These are phyloP conservation scores for Sepiola atlantica DNA, from an alignment of 2,888 invertebrate species.

Conservation along the genomic window DNA sequence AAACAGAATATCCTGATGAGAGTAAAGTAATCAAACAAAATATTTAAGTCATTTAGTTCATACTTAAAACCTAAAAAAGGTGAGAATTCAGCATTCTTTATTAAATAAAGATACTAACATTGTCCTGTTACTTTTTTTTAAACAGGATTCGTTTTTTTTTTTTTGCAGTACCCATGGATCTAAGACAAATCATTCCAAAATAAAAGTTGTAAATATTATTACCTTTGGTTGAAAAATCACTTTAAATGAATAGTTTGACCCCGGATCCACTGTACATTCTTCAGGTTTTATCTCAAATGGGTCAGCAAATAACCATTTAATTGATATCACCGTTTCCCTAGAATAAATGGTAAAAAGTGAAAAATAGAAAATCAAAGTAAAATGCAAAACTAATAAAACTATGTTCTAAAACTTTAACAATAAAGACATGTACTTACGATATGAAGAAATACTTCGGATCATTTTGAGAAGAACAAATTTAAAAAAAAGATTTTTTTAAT, in stretches of 20 bases:
- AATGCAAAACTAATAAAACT: not conserved
- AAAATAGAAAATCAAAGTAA: not conserved
- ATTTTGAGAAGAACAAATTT: not conserved
- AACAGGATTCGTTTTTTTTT: not conserved
- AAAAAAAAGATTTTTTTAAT: not conserved
- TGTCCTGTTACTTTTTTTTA: too few relatives aligned
- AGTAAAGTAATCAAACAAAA: too few relatives aligned
- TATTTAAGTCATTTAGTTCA: too few relatives aligned
- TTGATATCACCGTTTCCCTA: not conserved
- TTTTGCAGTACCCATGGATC: not conserved
- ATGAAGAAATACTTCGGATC: not conserved
- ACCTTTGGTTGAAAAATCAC: not conserved
- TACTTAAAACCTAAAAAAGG: too few relatives aligned
- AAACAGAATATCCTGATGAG: too few relatives aligned
- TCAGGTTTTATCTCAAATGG: slow-evolving; percentile 20
- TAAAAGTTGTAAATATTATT: not conserved
- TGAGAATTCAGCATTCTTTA: too few relatives aligned
- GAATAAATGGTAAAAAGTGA: not conserved
- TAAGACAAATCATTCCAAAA: too few relatives aligned
- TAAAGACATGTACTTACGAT: not conserved
- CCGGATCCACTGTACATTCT: not conserved
- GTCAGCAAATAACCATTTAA: not conserved
- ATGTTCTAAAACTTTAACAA: not conserved
- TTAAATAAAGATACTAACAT: too few relatives aligned
- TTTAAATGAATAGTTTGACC: not conserved